Percentiles rank a stretch among this genome's conserved stretches.
phyloP scores from a whole-genome alignment of 2,797 vertebrate genomes.

The Poeciliopsis infans region DNA sequence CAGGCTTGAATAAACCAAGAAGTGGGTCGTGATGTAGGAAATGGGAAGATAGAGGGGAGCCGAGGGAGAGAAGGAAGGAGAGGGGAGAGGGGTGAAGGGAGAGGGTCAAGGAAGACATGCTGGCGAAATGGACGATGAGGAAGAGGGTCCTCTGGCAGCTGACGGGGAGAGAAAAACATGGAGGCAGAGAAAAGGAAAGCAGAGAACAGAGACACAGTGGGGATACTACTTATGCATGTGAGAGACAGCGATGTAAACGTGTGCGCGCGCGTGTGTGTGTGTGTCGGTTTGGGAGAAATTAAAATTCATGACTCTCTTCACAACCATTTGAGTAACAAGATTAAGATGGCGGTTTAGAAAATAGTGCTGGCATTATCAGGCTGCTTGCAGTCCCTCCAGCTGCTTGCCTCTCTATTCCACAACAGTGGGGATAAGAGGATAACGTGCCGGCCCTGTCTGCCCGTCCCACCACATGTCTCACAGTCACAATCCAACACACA shows the following conservation, averaged over 20 bases:
- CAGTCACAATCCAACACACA: slow-evolving; percentile 45
- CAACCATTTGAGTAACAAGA: slow-evolving; percentile 99
- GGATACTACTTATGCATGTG: slow-evolving; percentile 84
- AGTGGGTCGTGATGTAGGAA: slow-evolving; percentile 73
- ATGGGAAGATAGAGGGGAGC: slow-evolving; percentile 61
- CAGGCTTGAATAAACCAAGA: slow-evolving; percentile 74
- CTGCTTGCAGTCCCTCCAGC: slow-evolving; percentile 99
- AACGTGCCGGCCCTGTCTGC: slow-evolving; percentile 87
- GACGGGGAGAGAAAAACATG: slow-evolving; percentile 26
- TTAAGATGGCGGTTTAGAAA: slow-evolving; percentile 99
- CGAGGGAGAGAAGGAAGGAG: slow-evolving; percentile 26
- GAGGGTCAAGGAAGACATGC: slow-evolving; percentile 60
- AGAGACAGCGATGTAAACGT: slow-evolving; percentile 61
- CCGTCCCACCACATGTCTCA: slow-evolving; percentile 61
- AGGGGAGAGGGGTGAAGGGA: slow-evolving; percentile 7
- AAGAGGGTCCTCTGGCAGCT: slow-evolving; percentile 30
- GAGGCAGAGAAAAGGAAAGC: slow-evolving; percentile 43
- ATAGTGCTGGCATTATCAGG: slow-evolving; percentile 98
- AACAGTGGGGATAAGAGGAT: slow-evolving; percentile 99
- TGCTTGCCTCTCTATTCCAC: slow-evolving; percentile 98
- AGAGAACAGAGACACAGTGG: slow-evolving; percentile 86
- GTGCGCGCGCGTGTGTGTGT: slow-evolving; percentile 32
- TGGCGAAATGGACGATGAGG: slow-evolving; percentile 22
- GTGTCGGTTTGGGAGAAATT: slow-evolving; percentile 83
- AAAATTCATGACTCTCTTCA: slow-evolving; percentile 99